A percentile compares a stretch with the other conserved stretches of the same genome.
These are phyloP conservation scores for Scleropages formosus DNA, from an alignment of 2,797 vertebrate genomes.

Conservation along the genomic window DNA sequence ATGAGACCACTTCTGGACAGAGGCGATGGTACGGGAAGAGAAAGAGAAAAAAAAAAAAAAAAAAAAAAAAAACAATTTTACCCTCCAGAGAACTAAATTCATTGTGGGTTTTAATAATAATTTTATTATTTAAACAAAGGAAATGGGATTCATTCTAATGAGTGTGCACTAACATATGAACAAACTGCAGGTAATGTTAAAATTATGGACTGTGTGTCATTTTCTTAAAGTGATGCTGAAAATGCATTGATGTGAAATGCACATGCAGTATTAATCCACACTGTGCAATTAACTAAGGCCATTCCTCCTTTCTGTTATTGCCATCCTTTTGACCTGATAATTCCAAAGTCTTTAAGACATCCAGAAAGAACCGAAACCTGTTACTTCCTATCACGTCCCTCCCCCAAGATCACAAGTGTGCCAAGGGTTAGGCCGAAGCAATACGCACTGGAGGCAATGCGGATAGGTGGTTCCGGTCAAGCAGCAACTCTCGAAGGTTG, in stretches of 20 bases:
- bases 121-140: too few species aligned
- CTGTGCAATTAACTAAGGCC: too few species aligned
- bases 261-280: too few species aligned
- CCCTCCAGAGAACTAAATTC: too few species aligned
- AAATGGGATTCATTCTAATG: too few species aligned
- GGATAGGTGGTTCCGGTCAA: conserved; percentile 90
- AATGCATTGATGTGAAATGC: neutral
- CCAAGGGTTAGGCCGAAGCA: neutral
- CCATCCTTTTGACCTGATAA: neutral
- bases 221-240: neutral
- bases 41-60: too few species aligned
- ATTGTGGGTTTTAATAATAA: too few species aligned
- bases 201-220: too few species aligned
- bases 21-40: neutral
- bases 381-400: neutral
- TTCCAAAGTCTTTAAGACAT: neutral
- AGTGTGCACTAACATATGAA: too few species aligned
- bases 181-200: too few species aligned
- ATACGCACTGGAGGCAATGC: conserved; percentile 84
- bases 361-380: neutral
- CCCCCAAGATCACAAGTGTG: neutral
- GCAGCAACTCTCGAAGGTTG: conserved; percentile 92
- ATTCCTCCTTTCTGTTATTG: too few species aligned
- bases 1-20: neutral
- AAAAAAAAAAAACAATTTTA: too few species aligned